Conservation (phyloP, 2,113 vertebrate genomes). For the Falco punctatus region DNA sequence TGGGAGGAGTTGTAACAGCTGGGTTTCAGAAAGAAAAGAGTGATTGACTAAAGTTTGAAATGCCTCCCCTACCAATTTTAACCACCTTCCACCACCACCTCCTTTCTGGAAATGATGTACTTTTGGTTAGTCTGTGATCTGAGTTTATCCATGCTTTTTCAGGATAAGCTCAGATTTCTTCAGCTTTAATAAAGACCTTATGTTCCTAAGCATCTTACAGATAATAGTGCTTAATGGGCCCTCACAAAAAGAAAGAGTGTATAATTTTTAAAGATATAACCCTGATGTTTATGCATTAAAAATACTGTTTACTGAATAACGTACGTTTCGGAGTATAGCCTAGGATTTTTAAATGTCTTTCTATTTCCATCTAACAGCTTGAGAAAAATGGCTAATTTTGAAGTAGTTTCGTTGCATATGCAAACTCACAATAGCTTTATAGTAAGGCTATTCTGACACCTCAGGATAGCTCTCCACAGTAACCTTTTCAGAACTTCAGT, state of each 20-base stretch:
- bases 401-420: neutral
- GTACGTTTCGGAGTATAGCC: neutral
- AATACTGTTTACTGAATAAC: neutral
- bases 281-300: neutral
- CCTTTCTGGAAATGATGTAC: neutral
- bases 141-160: conserved; percentile 58
- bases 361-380: neutral
- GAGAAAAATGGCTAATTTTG: neutral
- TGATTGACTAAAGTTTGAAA: neutral
- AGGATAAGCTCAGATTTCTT: conserved; percentile 65
- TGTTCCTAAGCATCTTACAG: conserved; percentile 59
- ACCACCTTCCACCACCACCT: neutral
- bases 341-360: neutral
- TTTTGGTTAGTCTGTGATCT: conserved; percentile 1
- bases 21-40: neutral
- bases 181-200: conserved; percentile 65
- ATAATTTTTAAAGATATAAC: neutral
- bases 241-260: neutral
- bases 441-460: neutral
- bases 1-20: neutral
- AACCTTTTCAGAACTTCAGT: neutral
- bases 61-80: neutral
- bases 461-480: neutral
- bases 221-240: conserved; percentile 57
- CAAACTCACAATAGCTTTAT: neutral